Conservation (phyloP, 2,113 vertebrate genomes). For the Myrmecophaga tridactyla region DNA sequence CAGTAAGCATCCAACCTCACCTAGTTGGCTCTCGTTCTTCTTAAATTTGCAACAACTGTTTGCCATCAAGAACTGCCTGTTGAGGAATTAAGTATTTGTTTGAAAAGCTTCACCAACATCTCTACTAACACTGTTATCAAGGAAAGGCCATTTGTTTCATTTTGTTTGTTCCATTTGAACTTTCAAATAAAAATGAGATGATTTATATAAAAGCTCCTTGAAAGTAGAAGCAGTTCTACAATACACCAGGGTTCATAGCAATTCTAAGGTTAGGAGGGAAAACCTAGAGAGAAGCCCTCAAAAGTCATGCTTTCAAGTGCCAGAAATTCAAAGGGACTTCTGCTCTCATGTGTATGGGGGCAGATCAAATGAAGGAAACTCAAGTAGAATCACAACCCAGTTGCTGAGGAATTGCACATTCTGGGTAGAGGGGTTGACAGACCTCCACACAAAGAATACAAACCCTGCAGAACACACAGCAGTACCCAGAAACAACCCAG, state of each 20-base stretch:
- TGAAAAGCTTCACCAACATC: background rate
- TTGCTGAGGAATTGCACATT: background rate
- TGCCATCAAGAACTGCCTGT: background rate
- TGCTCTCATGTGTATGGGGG: background rate
- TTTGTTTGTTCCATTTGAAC: constrained; percentile 26
- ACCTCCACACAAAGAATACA: background rate
- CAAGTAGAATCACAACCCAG: background rate
- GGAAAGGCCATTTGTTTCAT: constrained; percentile 26
- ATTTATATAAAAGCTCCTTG: background rate
- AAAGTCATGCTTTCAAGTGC: background rate
- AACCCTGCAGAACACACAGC: background rate
- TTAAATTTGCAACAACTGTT: constrained; percentile 11
- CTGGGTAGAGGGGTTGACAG: background rate
- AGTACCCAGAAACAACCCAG: background rate
- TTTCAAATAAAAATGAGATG: background rate
- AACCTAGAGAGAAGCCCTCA: background rate
- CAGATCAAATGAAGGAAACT: background rate
- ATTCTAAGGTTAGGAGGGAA: background rate
- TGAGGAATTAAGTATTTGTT: background rate
- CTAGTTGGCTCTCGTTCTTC: background rate
- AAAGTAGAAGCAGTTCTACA: background rate
- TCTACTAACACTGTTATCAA: background rate
- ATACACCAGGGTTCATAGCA: background rate
- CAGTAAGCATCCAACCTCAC: background rate
- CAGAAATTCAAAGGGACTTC: background rate